Conservation (phyloP, 2,113 vertebrate species). For the Psilopsiagon aurifrons region DNA sequence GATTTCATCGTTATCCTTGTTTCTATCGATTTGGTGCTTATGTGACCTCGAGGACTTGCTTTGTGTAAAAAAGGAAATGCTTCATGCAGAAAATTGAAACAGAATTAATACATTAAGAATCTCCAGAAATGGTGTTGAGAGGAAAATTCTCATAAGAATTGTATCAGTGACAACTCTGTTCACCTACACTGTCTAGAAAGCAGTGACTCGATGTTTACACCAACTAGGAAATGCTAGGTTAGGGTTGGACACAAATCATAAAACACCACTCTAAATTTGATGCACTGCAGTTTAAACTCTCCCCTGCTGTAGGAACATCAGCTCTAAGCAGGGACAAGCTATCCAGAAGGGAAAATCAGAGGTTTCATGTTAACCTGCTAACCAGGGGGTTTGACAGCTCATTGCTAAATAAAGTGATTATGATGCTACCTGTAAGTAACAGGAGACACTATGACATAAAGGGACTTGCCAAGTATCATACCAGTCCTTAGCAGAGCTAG, state of each 20-base stretch:
- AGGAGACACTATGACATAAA: rapidly evolving
- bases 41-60: neutral
- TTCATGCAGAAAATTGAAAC: neutral
- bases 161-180: neutral
- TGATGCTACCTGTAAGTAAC: neutral
- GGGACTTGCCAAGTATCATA: neutral
- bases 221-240: neutral
- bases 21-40: neutral
- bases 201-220: neutral
- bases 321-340: neutral
- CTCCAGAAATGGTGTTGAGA: neutral
- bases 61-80: neutral
- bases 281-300: neutral
- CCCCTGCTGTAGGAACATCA: neutral
- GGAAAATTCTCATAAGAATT: neutral
- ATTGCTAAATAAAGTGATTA: neutral
- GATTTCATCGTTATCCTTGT: constrained; percentile 3
- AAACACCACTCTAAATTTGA: neutral
- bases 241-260: neutral
- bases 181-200: neutral
- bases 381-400: neutral
- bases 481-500: neutral
- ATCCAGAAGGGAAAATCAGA: neutral
- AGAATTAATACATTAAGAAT: neutral
- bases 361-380: neutral